Percentiles rank a stretch among this genome's conserved stretches.
These are phyloP conservation scores for Macquaria ambigua DNA, from an alignment of 2,113 vertebrate genomes.

Conservation along the genomic window DNA sequence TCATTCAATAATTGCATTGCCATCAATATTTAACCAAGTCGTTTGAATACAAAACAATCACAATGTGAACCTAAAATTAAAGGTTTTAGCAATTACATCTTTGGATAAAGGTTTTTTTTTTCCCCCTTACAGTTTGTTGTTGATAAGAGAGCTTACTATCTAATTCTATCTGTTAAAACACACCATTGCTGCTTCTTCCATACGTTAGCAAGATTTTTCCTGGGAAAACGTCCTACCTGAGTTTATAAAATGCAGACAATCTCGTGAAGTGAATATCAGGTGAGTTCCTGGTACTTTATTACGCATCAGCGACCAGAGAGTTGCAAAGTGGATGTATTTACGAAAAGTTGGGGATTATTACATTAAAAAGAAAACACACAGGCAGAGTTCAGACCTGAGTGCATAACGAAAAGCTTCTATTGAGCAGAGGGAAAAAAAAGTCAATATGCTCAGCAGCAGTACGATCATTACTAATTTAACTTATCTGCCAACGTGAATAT, in stretches of 20 bases:
- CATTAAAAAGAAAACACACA: conserved; percentile 19
- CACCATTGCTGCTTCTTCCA: no score
- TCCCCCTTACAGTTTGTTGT: no score
- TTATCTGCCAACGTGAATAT: conserved; percentile 65
- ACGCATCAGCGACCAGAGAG: neutral
- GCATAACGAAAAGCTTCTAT: conserved; percentile 38
- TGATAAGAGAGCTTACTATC: neutral
- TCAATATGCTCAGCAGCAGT: conserved; percentile 62
- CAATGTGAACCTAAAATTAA: neutral
- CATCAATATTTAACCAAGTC: neutral
- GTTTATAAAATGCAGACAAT: neutral
- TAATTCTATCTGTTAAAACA: neutral
- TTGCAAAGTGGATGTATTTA: conserved; percentile 1
- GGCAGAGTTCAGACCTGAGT: conserved; percentile 14
- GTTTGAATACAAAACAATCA: neutral
- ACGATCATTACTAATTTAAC: conserved; percentile 77
- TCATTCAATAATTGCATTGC: neutral
- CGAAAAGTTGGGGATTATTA: conserved; percentile 19
- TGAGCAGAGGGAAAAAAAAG: conserved; percentile 41
- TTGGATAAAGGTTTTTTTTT: neutral
- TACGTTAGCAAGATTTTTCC: neutral
- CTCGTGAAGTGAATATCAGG: neutral
- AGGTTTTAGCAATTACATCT: neutral
- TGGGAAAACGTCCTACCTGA: neutral
- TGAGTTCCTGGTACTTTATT: neutral